Percentiles rank a stretch among this genome's conserved stretches.
Evolutionary conservation across 2,888 invertebrate species (phyloP).

Genomic region (Hylaea fasciaria): DNA sequence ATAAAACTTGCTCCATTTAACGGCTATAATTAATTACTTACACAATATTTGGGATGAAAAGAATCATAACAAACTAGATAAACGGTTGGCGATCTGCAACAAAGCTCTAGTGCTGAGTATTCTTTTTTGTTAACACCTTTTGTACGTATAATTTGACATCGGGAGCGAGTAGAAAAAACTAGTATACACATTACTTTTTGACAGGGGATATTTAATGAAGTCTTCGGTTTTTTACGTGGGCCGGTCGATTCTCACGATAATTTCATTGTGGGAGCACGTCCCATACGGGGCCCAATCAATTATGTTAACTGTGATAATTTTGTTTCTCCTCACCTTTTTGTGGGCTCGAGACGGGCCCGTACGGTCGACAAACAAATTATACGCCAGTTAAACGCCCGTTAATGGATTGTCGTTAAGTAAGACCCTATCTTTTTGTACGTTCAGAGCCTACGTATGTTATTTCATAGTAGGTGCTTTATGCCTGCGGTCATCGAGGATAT

Average conservation of each 20-base stretch:
- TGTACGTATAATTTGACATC: constrained; percentile 83
- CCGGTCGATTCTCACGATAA: constrained; percentile 73
- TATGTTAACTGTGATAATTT: constrained; percentile 83
- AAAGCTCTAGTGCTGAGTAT: constrained; percentile 55
- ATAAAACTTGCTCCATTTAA: constrained; percentile 1
- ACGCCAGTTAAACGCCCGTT: constrained; percentile 74
- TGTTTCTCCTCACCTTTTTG: constrained; percentile 52
- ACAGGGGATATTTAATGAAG: constrained; percentile 85
- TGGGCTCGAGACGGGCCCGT: constrained; percentile 54
- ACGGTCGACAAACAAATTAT: constrained; percentile 76
- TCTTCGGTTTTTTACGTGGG: constrained; percentile 69
- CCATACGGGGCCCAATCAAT: constrained; percentile 79
- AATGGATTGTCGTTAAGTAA: constrained; percentile 52
- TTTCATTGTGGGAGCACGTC: constrained; percentile 78
- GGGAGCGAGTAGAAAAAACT: constrained; percentile 79
- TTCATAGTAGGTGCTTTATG: no score
- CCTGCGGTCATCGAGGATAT: no score
- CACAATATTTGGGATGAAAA: neutral
- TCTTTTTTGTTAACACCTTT: constrained; percentile 84
- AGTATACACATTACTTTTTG: constrained; percentile 82
- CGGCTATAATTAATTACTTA: neutral
- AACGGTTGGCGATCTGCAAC: constrained; percentile 68
- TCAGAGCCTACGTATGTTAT: no score
- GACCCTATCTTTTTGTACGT: constrained; percentile 26
- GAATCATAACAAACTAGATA: constrained; percentile 48